These are phyloP conservation scores for Cephus sareptanus DNA, from an alignment of 2,888 invertebrate genomes.

Conservation along the genomic window DNA sequence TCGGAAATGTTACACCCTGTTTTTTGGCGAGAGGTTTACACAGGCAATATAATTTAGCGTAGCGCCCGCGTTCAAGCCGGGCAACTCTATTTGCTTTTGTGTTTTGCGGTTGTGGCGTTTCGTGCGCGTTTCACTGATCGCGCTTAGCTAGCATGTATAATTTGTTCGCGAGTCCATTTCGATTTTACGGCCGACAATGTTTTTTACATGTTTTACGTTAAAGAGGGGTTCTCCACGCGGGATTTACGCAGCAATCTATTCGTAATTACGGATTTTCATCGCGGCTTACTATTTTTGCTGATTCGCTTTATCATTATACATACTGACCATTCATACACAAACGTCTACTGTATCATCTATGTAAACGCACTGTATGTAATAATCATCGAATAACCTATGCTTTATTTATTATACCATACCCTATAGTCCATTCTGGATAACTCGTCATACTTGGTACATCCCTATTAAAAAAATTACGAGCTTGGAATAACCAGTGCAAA, in stretches of 20 bases:
- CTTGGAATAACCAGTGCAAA: not conserved
- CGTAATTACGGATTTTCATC: not conserved
- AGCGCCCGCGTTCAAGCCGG: not conserved
- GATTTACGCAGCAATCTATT: not conserved
- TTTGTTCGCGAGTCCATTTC: not conserved
- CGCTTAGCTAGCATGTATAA: not conserved
- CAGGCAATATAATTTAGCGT: not conserved
- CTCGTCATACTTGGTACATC: not conserved
- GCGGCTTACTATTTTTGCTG: not conserved
- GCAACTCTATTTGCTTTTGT: not conserved
- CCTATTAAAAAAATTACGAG: not conserved
- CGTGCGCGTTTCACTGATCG: not conserved
- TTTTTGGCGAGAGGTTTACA: not conserved
- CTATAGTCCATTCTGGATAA: not conserved
- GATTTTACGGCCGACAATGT: not conserved
- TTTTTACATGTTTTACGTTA: not conserved
- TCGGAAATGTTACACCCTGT: not conserved
- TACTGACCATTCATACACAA: not conserved
- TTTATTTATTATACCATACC: not conserved
- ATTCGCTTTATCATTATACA: not conserved
- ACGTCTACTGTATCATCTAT: not conserved
- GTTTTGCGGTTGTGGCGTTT: not conserved
- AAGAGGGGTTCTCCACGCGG: not conserved
- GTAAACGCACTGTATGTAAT: not conserved
- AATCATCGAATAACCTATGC: not conserved